Base-by-base conservation (phyloP, 2,888 invertebrate species). In the Micropterix aruncella region DNA sequence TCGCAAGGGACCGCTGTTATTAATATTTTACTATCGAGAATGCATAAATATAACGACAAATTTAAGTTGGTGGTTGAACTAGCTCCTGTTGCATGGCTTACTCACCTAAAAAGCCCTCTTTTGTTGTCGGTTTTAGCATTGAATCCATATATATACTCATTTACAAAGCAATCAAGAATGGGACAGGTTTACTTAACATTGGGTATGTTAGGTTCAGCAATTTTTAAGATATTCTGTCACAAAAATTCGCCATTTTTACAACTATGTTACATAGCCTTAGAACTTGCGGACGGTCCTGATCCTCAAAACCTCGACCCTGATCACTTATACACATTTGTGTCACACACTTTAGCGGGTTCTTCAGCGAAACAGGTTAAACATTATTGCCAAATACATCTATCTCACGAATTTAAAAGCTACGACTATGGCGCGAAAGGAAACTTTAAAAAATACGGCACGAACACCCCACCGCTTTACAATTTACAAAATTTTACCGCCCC, bases 321-420 rank as follows among this genome's bases (percentile, higher is more conserved):
- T n/a, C n/a, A n/a, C n/a, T n/a, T n/a, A n/a, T n/a, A n/a, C n/a
- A n/a, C n/a, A n/a, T n/a, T n/a, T n/a, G n/a, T 12, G 60, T 54
- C 52, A 1, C 59, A 61, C 41, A 58, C 53, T 17, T 63, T 63
- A 0, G 54, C 57, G 0, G 58, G 60, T 0, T 55, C 55, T 1
- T 61, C 62, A 0, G 51, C 53, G 12, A 62, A 55, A 47, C 59
- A 57, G 38, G 40, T 61, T 7, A 43, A 54, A 2, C 63, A 65
- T 45, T 55, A 52, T 14, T 44, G 49, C 2, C 61, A 63, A 47
- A 49, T 60, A 3, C 48, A 53, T 2, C n/a, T 42, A 2, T 48
- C 51, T 1, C 52, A 49, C 37, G 50, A 43, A 4, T 64, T 64
- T 44, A 47, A 52, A 0, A 44, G 51, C 2, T 65, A 57, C 41